Evolutionary conservation across 2,113 vertebrate species (phyloP), one percentile per base, ranked within the genome.

Genomic region (Microcebus tavaratra): DNA sequence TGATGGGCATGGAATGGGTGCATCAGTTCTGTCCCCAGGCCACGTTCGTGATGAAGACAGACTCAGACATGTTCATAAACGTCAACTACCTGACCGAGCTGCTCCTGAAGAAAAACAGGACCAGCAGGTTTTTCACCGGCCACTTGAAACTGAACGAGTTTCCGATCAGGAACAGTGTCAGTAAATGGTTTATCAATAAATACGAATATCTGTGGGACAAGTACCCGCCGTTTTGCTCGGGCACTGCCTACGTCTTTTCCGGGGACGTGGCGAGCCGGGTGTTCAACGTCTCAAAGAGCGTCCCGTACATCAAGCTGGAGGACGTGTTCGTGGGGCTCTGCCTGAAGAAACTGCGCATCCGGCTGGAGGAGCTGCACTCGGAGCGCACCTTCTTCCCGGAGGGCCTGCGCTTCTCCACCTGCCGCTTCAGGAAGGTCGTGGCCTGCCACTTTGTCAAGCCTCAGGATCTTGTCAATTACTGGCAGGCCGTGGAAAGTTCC

Each of bases 281-380:
- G 59, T 98, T 98, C 4, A 73, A 97, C 0, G 48, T 99, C 34
- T 98, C 98, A 0, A 83, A 91, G 1, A 97, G 55, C 0, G 15
- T 98, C 23, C 93, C 95, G 0, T 99, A 98, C 97, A 87, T 99
- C 20, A 99, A 99, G 27, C 97, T 99, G 63, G 99, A 99, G 53
- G 99, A 99, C 31, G 99, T 99, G 15, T 99, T 99, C n/a, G 91
- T 99, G 45, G 99, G 99, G 8, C 94, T 99, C 63, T 99, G 99
- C 95, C 98, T 99, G 27, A 96, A 63, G 1, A 98, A 96, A 45
- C 96, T 99, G 61, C 93, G 91, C 0, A 98, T 99, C 39, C 5
- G 0, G 0, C 96, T 80, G 2, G 94, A 98, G 94, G 98, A 99
- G 29, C 99, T 99, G 0, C 98, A 99, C 87, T 98, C 97, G 0